phyloP scores from a whole-genome alignment of 2,113 vertebrate genomes.

The Amblyopsis rosae region DNA sequence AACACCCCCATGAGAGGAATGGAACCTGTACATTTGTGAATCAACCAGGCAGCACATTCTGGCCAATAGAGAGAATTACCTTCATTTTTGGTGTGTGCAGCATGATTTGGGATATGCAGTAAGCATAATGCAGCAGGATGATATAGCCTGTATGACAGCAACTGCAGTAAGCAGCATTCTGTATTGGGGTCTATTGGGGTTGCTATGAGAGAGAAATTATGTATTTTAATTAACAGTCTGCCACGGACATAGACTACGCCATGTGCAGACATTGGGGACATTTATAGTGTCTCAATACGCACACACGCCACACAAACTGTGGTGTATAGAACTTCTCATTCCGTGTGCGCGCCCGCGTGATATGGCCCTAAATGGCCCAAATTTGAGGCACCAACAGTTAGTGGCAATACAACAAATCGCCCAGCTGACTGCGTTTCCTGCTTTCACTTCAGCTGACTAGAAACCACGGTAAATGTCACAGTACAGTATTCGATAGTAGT shows the following conservation, averaged over 20 bases:
- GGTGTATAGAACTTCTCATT: too few relatives aligned
- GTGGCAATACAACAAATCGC: background rate
- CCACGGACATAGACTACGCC: too few relatives aligned
- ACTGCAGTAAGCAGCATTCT: background rate
- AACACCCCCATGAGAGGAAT: conserved; percentile 15
- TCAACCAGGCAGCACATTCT: conserved; percentile 35
- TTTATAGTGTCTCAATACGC: too few relatives aligned
- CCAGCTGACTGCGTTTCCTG: conserved; percentile 38
- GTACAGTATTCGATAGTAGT: background rate
- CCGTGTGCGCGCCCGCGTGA: too few relatives aligned
- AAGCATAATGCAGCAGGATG: conserved; percentile 26
- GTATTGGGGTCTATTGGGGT: too few relatives aligned
- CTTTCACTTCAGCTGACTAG: conserved; percentile 29
- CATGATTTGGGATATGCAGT: conserved; percentile 23
- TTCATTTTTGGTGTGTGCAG: background rate
- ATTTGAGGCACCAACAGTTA: background rate
- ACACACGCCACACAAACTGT: too few relatives aligned
- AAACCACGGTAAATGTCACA: background rate
- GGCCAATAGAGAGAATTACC: conserved; percentile 25
- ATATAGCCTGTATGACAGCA: background rate
- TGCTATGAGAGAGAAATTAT: too few relatives aligned
- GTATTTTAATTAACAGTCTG: too few relatives aligned
- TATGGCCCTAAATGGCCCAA: too few relatives aligned
- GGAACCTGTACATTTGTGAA: conserved; percentile 34
- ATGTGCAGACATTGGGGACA: too few relatives aligned